These are phyloP conservation scores for Trematomus bernacchii DNA, from an alignment of 2,797 vertebrate species.

Conservation along the genomic window DNA sequence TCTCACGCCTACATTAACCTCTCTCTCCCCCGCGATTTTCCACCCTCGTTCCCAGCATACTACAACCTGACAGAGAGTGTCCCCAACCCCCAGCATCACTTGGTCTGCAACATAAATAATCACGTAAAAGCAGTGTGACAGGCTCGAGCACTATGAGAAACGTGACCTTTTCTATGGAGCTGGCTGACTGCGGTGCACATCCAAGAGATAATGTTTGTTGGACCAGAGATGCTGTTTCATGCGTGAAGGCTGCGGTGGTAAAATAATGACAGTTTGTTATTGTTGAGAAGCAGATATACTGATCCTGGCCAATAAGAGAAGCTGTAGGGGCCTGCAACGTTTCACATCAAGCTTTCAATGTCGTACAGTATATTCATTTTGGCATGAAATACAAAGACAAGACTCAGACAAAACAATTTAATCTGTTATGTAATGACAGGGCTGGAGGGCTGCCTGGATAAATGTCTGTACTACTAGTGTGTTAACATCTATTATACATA, in stretches of 20 bases:
- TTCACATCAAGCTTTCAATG: slow-evolving; percentile 18
- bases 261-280: slow-evolving; percentile 27
- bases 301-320: slow-evolving; percentile 10
- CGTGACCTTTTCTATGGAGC: slow-evolving; percentile 60
- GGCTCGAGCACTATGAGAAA: slow-evolving; percentile 47
- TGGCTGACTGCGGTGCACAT: slow-evolving; percentile 39
- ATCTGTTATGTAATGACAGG: slow-evolving; percentile 48
- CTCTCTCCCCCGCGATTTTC: slow-evolving; percentile 31
- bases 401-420: slow-evolving; percentile 34
- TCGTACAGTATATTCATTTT: slow-evolving; percentile 14
- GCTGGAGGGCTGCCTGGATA: slow-evolving; percentile 19
- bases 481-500: slow-evolving; percentile 68
- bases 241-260: background rate
- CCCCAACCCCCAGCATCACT: slow-evolving; percentile 49
- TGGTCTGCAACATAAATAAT: slow-evolving; percentile 62
- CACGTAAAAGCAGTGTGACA: slow-evolving; percentile 67
- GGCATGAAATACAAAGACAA: slow-evolving; percentile 15
- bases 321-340: slow-evolving; percentile 7
- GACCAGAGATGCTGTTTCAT: slow-evolving; percentile 19
- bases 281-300: slow-evolving; percentile 13
- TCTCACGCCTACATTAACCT: slow-evolving; percentile 61
- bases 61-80: slow-evolving; percentile 62
- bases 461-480: slow-evolving; percentile 27
- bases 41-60: slow-evolving; percentile 45
- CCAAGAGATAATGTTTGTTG: slow-evolving; percentile 37